Base-by-base conservation (phyloP, 1,140 invertebrate species). In the Drosophila oshimai region DNA sequence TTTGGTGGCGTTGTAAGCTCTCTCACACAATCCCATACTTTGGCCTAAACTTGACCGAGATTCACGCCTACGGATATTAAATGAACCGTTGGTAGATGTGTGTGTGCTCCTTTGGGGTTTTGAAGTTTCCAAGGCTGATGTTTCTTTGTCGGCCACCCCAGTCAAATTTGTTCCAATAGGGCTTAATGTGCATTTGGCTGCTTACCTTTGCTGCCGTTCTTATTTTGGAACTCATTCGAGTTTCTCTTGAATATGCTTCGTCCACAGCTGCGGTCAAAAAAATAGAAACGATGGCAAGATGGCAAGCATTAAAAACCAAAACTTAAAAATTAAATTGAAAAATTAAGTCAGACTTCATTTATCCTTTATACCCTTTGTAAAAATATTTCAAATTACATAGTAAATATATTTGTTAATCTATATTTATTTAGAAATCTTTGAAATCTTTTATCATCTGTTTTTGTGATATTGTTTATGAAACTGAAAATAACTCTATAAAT, bases 11-110 rank as follows among this genome's bases (percentile, higher is more conserved):
- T 42, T 55, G 42, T 36, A 49, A 67, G 36, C 58, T 54, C 39
- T 53, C 37, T 37, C 53, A 10, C 53, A 10, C 33, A 12, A 26
- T 45, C 26, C 36, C 47, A 33, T 17, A 15, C 28, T 67, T 69
- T 71, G 31, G 68, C 54, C 67, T 71, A 71, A 71, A 71, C 68
- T 71, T 71, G 68, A 71, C 68, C 68, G 68, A 71, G 36, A 71
- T 71, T 46, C 17, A 58, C 47, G 64, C 64, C 61, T 53, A 53
- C 46, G 53, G 58, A 34, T 60, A 10, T 1, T 28, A 22, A 17
- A 29, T 42, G 36, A 22, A 29, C 26, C 31, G 6, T 20, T 26
- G 5, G 15, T 6, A 2, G 18, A 15, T 36, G 10, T 20, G 0
- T 15, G n/a, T n/a, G 9, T 31, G 24, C 12, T 51, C 13, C 15